Percentiles rank a stretch among this genome's conserved stretches.
phyloP scores from a whole-genome alignment of 2,888 invertebrate genomes.

The Scaptodrosophila latifasciaeformis region DNA sequence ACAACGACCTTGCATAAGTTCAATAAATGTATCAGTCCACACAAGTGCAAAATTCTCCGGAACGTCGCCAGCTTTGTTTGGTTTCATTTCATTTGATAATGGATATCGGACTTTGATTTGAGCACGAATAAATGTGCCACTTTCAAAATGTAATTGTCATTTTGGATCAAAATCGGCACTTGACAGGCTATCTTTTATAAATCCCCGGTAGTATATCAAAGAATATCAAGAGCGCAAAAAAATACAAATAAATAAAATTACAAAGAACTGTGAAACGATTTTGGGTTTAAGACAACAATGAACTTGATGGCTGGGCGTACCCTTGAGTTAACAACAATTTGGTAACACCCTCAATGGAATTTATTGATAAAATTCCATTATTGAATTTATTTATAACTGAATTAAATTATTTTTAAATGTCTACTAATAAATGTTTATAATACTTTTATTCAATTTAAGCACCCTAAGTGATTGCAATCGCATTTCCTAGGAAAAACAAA shows the following conservation, averaged over 20 bases:
- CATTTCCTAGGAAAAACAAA: no score
- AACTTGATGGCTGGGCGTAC: conserved; percentile 22
- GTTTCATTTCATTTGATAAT: no score
- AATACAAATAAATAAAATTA: no score
- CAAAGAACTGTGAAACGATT: conserved; percentile 29
- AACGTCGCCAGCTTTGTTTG: not conserved
- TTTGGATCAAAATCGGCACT: no score
- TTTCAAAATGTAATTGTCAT: no score
- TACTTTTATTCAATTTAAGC: conserved; percentile 21
- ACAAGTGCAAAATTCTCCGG: not conserved
- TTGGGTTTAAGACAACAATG: conserved; percentile 9
- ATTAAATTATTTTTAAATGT: conserved; percentile 32
- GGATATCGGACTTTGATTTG: no score
- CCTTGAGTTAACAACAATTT: conserved; percentile 18
- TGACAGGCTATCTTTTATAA: no score
- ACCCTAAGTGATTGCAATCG: no score
- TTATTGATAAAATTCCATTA: conserved; percentile 45
- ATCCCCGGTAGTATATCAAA: no score
- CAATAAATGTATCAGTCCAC: not conserved
- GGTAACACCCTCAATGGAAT: conserved; percentile 25
- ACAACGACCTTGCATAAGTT: conserved; percentile 47
- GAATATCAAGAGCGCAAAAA: no score
- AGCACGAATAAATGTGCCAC: no score
- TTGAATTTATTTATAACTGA: conserved; percentile 22
- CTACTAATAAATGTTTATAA: conserved; percentile 19